Conservation (phyloP, 2,797 vertebrate species). For the Xiphorhynchus erythropygius region DNA sequence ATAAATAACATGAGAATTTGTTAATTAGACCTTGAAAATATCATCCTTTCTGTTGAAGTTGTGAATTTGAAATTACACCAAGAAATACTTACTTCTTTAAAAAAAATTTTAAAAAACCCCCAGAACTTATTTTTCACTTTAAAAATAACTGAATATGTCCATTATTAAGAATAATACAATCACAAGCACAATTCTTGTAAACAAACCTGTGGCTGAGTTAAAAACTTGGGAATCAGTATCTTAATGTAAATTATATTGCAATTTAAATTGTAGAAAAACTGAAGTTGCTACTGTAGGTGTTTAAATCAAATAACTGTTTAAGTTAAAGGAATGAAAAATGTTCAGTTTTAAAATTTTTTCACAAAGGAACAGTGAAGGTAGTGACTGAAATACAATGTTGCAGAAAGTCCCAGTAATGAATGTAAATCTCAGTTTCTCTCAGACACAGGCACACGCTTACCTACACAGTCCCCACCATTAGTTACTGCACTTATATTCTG, state of each 20-base stretch:
- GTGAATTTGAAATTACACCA: neutral
- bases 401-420: neutral
- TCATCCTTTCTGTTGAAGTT: neutral
- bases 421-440: neutral
- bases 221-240: neutral
- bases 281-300: neutral
- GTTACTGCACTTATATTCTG: conserved; percentile 41
- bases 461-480: neutral
- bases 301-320: neutral
- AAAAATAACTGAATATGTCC: neutral
- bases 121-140: neutral
- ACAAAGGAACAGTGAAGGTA: neutral
- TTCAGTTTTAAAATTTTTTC: neutral
- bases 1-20: neutral
- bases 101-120: too few relatives aligned
- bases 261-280: neutral
- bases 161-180: neutral
- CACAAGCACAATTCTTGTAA: neutral
- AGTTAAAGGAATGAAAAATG: neutral
- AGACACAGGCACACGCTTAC: neutral
- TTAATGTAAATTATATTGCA: neutral
- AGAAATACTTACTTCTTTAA: neutral
- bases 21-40: neutral
- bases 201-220: neutral
- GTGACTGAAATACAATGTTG: neutral